Conservation (phyloP, 92 coral and sea anemone genomes). For the Epizoanthus stellaris region DNA sequence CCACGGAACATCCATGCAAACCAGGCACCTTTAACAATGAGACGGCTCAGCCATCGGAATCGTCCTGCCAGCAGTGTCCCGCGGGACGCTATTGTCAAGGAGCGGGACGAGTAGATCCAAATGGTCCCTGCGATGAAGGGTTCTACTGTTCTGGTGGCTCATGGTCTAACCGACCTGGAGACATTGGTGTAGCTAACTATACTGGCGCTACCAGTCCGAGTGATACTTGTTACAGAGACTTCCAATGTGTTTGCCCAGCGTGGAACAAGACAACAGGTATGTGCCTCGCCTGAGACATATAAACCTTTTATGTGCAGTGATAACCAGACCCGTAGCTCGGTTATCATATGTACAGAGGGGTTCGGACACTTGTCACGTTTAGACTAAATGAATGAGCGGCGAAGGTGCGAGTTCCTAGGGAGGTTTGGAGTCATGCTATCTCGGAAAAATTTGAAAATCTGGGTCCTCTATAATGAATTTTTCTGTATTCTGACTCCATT, state of each 20-base stretch:
- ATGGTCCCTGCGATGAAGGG: slow-evolving; percentile 92
- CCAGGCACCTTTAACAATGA: slow-evolving; percentile 94
- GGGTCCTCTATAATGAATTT: too few species aligned
- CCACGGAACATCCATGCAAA: slow-evolving; percentile 84
- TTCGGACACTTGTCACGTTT: too few species aligned
- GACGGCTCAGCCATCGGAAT: slow-evolving; percentile 82
- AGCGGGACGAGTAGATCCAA: slow-evolving; percentile 74
- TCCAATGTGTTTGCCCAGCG: slow-evolving; percentile 97
- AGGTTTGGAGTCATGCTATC: too few species aligned
- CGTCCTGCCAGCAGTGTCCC: slow-evolving; percentile 85
- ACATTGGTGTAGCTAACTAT: slow-evolving; percentile 80
- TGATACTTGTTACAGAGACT: slow-evolving; percentile 82
- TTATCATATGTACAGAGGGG: too few species aligned
- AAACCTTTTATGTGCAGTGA: not conserved
- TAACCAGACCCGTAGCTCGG: too few species aligned
- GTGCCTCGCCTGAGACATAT: not conserved
- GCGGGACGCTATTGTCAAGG: slow-evolving; percentile 97
- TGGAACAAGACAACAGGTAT: slow-evolving; percentile 98
- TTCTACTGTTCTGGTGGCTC: slow-evolving; percentile 95
- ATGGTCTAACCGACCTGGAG: slow-evolving; percentile 87
- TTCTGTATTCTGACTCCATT: too few species aligned
- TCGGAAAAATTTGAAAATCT: too few species aligned
- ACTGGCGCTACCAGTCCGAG: slow-evolving; percentile 82
- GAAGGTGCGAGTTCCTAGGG: too few species aligned
- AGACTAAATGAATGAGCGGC: too few species aligned